phyloP scores from a whole-genome alignment of 2,113 vertebrate genomes.

The Syrmaticus mikado region DNA sequence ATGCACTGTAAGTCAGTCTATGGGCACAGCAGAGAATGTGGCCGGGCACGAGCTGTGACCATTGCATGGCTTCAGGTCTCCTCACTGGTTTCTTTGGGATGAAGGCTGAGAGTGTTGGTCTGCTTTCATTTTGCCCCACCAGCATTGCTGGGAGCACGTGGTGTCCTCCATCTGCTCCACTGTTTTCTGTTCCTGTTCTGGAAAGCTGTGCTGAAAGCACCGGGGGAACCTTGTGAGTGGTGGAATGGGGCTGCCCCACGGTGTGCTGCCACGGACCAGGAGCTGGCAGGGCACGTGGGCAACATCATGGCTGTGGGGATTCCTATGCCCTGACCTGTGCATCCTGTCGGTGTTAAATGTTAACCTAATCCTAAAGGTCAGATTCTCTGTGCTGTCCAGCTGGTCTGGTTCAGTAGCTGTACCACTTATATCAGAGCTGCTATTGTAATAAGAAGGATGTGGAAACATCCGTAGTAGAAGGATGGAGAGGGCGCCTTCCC shows the following conservation, averaged over 20 bases:
- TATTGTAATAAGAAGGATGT: neutral
- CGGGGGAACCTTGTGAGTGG: rapidly evolving
- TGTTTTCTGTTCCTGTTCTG: neutral
- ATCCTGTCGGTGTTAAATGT: neutral
- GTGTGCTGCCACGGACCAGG: rapidly evolving
- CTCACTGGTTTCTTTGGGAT: rapidly evolving
- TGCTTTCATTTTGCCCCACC: neutral
- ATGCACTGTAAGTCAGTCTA: rapidly evolving
- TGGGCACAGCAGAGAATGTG: rapidly evolving
- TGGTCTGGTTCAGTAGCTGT: neutral
- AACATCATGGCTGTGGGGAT: no score
- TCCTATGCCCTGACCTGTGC: no score
- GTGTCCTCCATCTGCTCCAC: rapidly evolving
- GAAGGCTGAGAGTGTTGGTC: rapidly evolving
- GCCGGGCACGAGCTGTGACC: neutral
- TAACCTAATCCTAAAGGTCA: neutral
- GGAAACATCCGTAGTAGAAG: neutral
- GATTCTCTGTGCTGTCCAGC: neutral
- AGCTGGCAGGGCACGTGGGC: neutral
- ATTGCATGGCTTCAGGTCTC: neutral
- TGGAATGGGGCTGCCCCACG: rapidly evolving
- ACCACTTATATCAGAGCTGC: neutral
- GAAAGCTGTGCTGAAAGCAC: neutral
- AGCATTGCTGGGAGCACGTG: rapidly evolving
- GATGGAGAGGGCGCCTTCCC: neutral